Evolutionary conservation across 2,113 vertebrate species (phyloP).

Genomic region (Helogale parvula): DNA sequence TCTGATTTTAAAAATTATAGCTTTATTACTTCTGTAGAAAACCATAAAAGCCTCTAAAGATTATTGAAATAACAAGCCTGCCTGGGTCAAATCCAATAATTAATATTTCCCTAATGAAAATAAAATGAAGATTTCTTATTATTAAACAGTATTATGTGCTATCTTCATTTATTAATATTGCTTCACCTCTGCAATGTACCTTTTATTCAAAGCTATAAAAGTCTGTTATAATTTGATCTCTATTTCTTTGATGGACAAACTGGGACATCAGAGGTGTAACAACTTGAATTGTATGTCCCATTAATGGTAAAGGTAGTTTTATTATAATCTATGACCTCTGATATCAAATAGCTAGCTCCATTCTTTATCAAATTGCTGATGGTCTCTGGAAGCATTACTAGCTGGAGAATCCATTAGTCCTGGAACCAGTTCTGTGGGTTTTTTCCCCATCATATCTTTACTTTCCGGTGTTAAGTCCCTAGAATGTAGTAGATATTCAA

Average conservation of each 20-base stretch:
- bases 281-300: neutral
- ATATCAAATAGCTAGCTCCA: neutral
- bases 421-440: neutral
- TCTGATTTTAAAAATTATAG: constrained; percentile 64
- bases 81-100: constrained; percentile 59
- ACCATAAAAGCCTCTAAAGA: constrained; percentile 35
- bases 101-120: constrained; percentile 66
- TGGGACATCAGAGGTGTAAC: neutral
- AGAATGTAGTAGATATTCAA: neutral
- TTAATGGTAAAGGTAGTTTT: constrained; percentile 11
- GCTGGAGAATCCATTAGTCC: neutral
- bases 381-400: neutral
- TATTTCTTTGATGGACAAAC: constrained; percentile 11
- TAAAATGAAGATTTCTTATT: constrained; percentile 39
- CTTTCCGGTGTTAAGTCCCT: neutral
- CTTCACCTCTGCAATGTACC: neutral
- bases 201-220: constrained; percentile 36
- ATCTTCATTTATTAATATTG: constrained; percentile 53
- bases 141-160: constrained; percentile 28
- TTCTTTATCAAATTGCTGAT: neutral
- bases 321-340: constrained; percentile 4
- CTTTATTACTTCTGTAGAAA: constrained; percentile 59
- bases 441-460: neutral
- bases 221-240: constrained; percentile 41
- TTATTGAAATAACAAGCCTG: constrained; percentile 60